phyloP scores from a whole-genome alignment of 2,888 invertebrate genomes.

The Ferrisia virgata region DNA sequence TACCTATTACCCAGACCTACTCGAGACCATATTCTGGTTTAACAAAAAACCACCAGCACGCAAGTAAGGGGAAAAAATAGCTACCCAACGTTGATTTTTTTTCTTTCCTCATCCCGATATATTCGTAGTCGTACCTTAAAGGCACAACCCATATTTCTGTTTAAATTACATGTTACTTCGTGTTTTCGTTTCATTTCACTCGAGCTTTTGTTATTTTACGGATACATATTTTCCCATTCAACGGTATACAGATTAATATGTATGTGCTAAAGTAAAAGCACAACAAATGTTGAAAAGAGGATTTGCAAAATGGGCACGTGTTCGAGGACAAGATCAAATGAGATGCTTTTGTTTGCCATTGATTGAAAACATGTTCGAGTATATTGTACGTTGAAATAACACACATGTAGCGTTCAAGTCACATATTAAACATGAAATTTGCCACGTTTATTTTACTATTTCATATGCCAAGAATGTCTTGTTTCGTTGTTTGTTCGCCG shows the following conservation, averaged over 20 bases:
- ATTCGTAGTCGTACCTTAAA: neutral
- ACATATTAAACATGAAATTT: neutral
- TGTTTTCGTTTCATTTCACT: neutral
- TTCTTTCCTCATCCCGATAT: neutral
- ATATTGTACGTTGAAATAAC: neutral
- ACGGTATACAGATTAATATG: neutral
- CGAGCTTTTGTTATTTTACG: neutral
- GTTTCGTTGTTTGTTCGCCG: neutral
- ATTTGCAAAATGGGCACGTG: neutral
- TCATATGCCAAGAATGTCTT: neutral
- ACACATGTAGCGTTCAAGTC: neutral
- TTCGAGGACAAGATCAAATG: neutral
- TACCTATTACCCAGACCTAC: no score
- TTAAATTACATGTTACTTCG: neutral
- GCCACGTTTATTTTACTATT: neutral
- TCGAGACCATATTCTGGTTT: no score
- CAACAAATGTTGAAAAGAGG: neutral
- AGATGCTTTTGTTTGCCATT: constrained; percentile 17
- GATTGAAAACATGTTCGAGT: constrained; percentile 21
- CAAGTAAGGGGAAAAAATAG: no score
- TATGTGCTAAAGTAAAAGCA: neutral
- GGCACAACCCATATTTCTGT: neutral
- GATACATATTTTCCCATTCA: neutral
- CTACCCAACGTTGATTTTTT: neutral
- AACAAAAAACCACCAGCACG: no score